These are phyloP conservation scores for Periophthalmus modestus DNA, from an alignment of 2,113 vertebrate species.

Conservation along the genomic window DNA sequence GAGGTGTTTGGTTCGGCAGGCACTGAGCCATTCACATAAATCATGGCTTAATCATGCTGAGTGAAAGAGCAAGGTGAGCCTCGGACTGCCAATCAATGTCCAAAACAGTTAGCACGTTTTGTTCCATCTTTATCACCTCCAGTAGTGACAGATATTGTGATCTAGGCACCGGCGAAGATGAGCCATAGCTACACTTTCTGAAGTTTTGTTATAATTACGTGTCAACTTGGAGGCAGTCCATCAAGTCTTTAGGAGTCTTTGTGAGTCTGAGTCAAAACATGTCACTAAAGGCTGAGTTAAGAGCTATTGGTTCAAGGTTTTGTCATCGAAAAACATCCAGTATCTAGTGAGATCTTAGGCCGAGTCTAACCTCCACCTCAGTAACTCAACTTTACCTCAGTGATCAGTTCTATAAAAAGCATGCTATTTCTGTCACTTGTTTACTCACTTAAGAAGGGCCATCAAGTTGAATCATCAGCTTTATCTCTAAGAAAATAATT, in stretches of 20 bases:
- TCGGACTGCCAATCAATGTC: conserved; percentile 54
- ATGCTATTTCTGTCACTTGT: conserved; percentile 33
- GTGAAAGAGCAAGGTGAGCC: conserved; percentile 16
- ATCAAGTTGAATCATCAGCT: conserved; percentile 14
- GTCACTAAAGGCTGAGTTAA: background rate
- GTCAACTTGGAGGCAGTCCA: background rate
- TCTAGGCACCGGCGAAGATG: background rate
- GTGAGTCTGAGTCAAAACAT: background rate
- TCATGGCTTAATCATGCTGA: conserved; percentile 37
- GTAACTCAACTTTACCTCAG: background rate
- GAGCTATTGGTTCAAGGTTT: background rate
- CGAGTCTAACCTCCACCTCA: background rate
- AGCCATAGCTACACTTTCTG: background rate
- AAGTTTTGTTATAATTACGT: background rate
- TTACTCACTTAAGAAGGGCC: conserved; percentile 11
- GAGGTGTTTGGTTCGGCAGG: conserved; percentile 23
- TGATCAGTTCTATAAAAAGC: background rate
- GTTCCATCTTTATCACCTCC: conserved; percentile 18
- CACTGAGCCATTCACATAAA: conserved; percentile 47
- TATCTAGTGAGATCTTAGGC: background rate
- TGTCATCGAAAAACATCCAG: background rate
- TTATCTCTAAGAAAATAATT: conserved; percentile 16
- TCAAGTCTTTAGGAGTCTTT: background rate
- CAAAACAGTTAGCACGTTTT: conserved; percentile 20
- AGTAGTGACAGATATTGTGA: background rate